A percentile compares a stretch with the other conserved stretches of the same genome.
phyloP scores from a whole-genome alignment of 92 coral and sea anemone species.

The Zoanthus sansibaricus region DNA sequence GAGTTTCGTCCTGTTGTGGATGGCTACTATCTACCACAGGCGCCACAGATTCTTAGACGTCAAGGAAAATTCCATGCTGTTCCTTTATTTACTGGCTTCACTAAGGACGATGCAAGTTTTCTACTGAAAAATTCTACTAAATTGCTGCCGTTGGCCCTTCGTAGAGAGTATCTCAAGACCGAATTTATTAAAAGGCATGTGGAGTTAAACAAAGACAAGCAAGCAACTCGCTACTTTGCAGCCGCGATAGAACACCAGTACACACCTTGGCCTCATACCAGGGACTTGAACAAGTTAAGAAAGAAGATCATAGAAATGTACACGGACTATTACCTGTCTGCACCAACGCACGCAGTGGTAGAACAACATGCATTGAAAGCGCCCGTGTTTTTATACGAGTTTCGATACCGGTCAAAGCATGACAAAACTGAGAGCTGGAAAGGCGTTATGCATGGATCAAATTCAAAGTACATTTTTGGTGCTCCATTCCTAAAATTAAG shows the following conservation, averaged over 20 bases:
- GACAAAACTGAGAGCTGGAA: constrained; percentile 59
- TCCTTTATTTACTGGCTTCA: constrained; percentile 73
- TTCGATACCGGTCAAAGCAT: constrained; percentile 79
- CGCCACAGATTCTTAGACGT: constrained; percentile 75
- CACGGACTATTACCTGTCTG: constrained; percentile 80
- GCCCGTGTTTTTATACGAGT: constrained; percentile 72
- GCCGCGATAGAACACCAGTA: constrained; percentile 60
- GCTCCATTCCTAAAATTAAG: constrained; percentile 76
- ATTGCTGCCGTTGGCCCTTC: constrained; percentile 10
- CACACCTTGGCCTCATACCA: constrained; percentile 83
- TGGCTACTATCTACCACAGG: constrained; percentile 61
- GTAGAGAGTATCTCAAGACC: constrained; percentile 23
- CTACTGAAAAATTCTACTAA: neutral
- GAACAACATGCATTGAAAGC: constrained; percentile 60
- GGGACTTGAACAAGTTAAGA: constrained; percentile 44
- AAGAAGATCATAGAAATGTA: constrained; percentile 61
- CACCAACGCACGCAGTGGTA: constrained; percentile 77
- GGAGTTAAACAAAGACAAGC: neutral
- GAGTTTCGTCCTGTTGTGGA: constrained; percentile 78
- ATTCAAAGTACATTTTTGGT: constrained; percentile 86
- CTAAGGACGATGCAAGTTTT: constrained; percentile 83
- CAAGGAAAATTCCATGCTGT: constrained; percentile 68
- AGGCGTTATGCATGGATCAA: constrained; percentile 75
- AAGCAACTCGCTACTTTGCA: constrained; percentile 17
- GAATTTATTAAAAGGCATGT: neutral